These are phyloP conservation scores for Drosophila eohydei DNA, from an alignment of 2,888 invertebrate species.

Conservation along the genomic window DNA sequence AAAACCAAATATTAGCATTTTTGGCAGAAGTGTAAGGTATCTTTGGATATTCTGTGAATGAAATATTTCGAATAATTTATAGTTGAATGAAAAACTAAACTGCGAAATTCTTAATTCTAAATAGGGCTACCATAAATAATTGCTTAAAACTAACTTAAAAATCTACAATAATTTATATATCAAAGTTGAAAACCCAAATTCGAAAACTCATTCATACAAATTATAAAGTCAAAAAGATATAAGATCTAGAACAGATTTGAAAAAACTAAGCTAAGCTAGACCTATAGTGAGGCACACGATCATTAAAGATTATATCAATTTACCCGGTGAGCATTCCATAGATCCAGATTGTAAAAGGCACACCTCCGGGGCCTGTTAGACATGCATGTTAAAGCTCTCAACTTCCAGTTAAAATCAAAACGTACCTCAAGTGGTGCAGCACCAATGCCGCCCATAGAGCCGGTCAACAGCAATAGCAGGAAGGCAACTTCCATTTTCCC, in stretches of 20 bases:
- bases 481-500: conserved; percentile 41
- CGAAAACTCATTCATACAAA: too few species aligned
- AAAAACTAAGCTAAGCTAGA: neutral
- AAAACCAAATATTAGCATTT: neutral
- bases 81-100: neutral
- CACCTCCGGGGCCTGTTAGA: conserved; percentile 37
- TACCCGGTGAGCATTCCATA: conserved; percentile 50
- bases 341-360: conserved; percentile 40
- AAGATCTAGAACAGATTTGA: too few species aligned
- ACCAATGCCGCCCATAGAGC: conserved; percentile 21
- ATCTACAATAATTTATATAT: neutral
- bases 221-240: neutral
- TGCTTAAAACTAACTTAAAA: neutral
- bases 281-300: neutral
- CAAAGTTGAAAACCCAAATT: neutral
- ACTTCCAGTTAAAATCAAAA: neutral
- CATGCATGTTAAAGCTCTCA: neutral
- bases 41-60: neutral
- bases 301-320: neutral
- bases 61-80: neutral
- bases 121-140: neutral
- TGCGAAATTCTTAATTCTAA: neutral
- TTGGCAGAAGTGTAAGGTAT: conserved; percentile 25
- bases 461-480: conserved; percentile 26
- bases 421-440: conserved; percentile 47